Evolutionary conservation across 1,140 invertebrate genomes (phyloP).

Genomic region (Anoplolepis gracilipes): DNA sequence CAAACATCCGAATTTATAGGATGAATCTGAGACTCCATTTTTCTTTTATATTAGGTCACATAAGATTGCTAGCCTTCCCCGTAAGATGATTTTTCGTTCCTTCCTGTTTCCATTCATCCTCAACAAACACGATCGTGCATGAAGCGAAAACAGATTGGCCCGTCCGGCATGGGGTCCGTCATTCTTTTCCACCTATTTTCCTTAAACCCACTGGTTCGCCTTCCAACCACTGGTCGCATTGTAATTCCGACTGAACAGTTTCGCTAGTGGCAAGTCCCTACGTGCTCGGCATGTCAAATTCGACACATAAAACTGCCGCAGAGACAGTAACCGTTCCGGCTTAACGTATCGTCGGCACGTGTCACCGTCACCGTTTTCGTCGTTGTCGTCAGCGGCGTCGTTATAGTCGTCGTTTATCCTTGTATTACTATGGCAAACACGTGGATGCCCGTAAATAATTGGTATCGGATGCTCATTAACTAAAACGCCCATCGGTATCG

Average conservation of each 20-base stretch:
- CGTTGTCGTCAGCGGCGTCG: slow-evolving; percentile 59
- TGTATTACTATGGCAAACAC: slow-evolving; percentile 60
- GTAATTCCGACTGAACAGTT: slow-evolving; percentile 85
- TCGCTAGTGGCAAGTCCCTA: slow-evolving; percentile 84
- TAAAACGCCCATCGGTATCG: slow-evolving; percentile 65
- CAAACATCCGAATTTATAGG: neutral
- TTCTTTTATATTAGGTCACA: neutral
- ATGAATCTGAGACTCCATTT: neutral
- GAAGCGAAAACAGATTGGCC: slow-evolving; percentile 62
- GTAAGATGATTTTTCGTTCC: slow-evolving; percentile 15
- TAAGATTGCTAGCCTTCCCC: slow-evolving; percentile 16
- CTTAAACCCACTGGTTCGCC: slow-evolving; percentile 65
- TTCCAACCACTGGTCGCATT: slow-evolving; percentile 80
- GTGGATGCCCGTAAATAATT: slow-evolving; percentile 74
- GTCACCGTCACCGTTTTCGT: slow-evolving; percentile 74
- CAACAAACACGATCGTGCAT: slow-evolving; percentile 55
- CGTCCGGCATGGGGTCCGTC: slow-evolving; percentile 69
- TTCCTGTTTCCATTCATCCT: slow-evolving; percentile 33
- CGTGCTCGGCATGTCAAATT: slow-evolving; percentile 85
- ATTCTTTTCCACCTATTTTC: slow-evolving; percentile 73
- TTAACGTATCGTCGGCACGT: slow-evolving; percentile 85
- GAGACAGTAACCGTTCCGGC: slow-evolving; percentile 80
- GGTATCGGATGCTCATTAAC: slow-evolving; percentile 80
- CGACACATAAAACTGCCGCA: slow-evolving; percentile 84
- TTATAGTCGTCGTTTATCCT: neutral